Conservation (phyloP, 92 coral and sea anemone genomes). For the Bergia puertoricense region DNA sequence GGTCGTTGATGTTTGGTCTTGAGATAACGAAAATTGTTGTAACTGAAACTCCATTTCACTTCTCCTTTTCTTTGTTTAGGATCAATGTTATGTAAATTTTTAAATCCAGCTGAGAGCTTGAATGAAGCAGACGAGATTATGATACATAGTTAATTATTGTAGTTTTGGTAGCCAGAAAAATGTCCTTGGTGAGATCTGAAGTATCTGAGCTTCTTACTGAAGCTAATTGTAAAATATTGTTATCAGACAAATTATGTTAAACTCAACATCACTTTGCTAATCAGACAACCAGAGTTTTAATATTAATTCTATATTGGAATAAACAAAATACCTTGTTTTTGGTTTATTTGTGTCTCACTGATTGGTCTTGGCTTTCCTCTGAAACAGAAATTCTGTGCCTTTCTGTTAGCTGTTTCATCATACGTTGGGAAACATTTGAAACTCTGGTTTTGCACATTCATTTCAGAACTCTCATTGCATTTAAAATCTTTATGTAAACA, state of each 20-base stretch:
- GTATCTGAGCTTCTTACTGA: not conserved
- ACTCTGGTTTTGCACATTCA: not conserved
- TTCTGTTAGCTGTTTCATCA: not conserved
- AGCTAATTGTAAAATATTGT: constrained; percentile 20
- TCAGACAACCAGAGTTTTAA: not conserved
- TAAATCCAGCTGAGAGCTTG: constrained; percentile 26
- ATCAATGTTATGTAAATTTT: constrained; percentile 9
- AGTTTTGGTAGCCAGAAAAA: not conserved
- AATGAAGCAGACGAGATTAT: constrained; percentile 9
- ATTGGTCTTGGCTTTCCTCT: not conserved
- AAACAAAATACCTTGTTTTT: not conserved
- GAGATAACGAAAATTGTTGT: not conserved
- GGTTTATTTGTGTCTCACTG: not conserved
- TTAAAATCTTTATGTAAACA: not conserved
- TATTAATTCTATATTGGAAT: not conserved
- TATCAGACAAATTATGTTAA: not conserved
- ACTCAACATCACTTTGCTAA: not conserved
- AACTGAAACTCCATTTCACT: not conserved
- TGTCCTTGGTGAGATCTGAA: not conserved
- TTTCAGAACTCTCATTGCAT: not conserved
- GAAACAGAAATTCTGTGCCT: not conserved
- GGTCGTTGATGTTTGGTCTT: not conserved
- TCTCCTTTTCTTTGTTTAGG: constrained; percentile 25
- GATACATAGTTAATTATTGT: not conserved
- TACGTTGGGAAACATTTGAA: not conserved